Evolutionary conservation across 2,888 invertebrate genomes (phyloP).

Genomic region (Rhodophaea formosa): DNA sequence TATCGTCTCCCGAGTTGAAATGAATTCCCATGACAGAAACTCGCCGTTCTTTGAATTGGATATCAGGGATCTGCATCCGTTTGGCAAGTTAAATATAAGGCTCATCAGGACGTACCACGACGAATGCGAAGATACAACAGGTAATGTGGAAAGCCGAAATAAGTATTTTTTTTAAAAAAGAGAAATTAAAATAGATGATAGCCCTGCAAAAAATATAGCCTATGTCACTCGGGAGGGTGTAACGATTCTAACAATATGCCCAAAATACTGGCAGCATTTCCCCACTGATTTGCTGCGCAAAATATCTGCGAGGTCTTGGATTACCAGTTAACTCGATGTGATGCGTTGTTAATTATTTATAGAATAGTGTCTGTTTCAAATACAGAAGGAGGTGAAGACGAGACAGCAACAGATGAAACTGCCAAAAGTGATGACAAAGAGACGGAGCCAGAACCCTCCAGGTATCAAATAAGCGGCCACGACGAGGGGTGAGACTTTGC

Average conservation of each 20-base stretch:
- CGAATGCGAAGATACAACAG: slow-evolving; percentile 53
- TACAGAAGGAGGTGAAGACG: slow-evolving; percentile 32
- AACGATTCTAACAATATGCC: too few relatives aligned
- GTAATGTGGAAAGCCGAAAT: slow-evolving; percentile 29
- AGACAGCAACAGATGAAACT: slow-evolving; percentile 26
- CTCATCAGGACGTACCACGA: slow-evolving; percentile 61
- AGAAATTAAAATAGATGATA: too few relatives aligned
- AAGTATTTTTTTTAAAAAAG: too few relatives aligned
- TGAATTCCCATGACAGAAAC: slow-evolving; percentile 67
- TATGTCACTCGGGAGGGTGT: too few relatives aligned
- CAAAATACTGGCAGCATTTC: too few relatives aligned
- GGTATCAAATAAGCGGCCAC: slow-evolving; percentile 71
- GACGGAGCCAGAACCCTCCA: slow-evolving; percentile 54
- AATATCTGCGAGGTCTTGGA: too few relatives aligned
- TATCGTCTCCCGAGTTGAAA: slow-evolving; percentile 56
- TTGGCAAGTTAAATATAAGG: slow-evolving; percentile 61
- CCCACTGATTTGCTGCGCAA: too few relatives aligned
- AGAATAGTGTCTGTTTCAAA: slow-evolving; percentile 5
- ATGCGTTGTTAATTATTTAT: too few relatives aligned
- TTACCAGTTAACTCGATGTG: too few relatives aligned
- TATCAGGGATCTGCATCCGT: slow-evolving; percentile 66
- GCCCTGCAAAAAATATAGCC: too few relatives aligned
- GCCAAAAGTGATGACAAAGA: slow-evolving; percentile 34
- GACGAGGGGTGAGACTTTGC: slow-evolving; percentile 62
- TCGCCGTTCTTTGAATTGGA: slow-evolving; percentile 70